phyloP scores from a whole-genome alignment of 92 coral and sea anemone genomes.

The Parazoanthus darwini region DNA sequence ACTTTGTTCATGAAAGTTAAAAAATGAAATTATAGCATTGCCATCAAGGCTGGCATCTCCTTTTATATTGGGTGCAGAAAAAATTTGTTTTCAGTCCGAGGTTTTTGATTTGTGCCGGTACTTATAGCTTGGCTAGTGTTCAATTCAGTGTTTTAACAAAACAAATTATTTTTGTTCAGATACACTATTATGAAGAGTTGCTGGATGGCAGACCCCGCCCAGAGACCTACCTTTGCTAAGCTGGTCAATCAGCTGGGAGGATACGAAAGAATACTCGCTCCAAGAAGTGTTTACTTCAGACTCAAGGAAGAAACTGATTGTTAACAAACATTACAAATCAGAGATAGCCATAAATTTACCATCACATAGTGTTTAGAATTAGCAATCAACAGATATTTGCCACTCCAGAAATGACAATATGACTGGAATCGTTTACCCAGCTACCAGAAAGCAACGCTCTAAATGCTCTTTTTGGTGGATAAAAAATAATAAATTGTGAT shows the following conservation, averaged over 20 bases:
- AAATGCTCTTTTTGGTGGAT: neutral
- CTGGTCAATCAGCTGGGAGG: constrained; percentile 56
- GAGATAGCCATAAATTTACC: neutral
- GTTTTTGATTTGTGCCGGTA: neutral
- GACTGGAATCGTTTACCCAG: neutral
- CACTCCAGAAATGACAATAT: neutral
- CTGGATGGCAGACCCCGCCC: constrained; percentile 53
- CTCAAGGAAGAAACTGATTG: neutral
- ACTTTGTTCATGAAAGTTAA: no score
- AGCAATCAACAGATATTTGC: neutral
- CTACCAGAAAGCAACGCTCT: neutral
- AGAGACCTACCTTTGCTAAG: constrained; percentile 73
- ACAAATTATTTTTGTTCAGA: constrained; percentile 34
- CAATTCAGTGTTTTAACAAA: neutral
- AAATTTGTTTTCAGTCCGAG: neutral
- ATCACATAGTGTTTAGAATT: neutral
- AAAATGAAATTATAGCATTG: no score
- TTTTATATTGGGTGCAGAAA: no score
- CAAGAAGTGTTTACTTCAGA: constrained; percentile 24
- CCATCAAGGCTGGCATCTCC: no score
- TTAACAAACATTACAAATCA: neutral
- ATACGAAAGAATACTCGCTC: constrained; percentile 45
- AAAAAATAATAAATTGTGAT: neutral
- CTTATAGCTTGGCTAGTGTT: neutral
- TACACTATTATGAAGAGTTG: constrained; percentile 67